Percentiles rank a stretch among this genome's conserved stretches.
Conservation (phyloP, 1,140 invertebrate species). For the Ctenoplectra terminalis region DNA sequence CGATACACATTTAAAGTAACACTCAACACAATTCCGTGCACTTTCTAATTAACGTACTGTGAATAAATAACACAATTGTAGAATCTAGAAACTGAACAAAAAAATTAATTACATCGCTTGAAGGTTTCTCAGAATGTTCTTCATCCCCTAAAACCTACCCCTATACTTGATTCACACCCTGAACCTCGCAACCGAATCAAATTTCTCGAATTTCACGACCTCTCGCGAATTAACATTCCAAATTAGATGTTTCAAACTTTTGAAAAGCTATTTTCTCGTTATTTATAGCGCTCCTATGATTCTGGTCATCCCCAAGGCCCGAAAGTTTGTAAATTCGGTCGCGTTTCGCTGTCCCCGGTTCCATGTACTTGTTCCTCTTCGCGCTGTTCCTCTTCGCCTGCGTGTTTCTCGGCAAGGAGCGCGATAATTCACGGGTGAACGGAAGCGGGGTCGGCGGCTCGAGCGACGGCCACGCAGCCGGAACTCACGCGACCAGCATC, state of each 20-base stretch:
- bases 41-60: too few species aligned
- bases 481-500: neutral
- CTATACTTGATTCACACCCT: too few species aligned
- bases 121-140: too few species aligned
- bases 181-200: too few species aligned
- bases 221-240: too few species aligned
- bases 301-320: constrained; percentile 31
- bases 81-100: too few species aligned
- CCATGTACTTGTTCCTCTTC: constrained; percentile 47
- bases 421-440: neutral
- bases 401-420: constrained; percentile 27
- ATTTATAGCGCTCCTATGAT: constrained; percentile 28
- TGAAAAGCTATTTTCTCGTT: neutral
- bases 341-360: constrained; percentile 8
- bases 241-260: neutral
- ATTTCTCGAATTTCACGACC: too few species aligned
- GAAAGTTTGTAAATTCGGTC: constrained; percentile 13
- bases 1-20: too few species aligned
- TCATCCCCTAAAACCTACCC: too few species aligned
- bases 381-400: constrained; percentile 42
- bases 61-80: too few species aligned
- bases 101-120: too few species aligned
- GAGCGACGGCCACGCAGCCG: neutral
- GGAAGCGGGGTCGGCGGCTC: constrained; percentile 10
- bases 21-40: too few species aligned